These are phyloP conservation scores for Osmoderma eremita DNA, from an alignment of 2,888 invertebrate genomes.

Conservation along the genomic window DNA sequence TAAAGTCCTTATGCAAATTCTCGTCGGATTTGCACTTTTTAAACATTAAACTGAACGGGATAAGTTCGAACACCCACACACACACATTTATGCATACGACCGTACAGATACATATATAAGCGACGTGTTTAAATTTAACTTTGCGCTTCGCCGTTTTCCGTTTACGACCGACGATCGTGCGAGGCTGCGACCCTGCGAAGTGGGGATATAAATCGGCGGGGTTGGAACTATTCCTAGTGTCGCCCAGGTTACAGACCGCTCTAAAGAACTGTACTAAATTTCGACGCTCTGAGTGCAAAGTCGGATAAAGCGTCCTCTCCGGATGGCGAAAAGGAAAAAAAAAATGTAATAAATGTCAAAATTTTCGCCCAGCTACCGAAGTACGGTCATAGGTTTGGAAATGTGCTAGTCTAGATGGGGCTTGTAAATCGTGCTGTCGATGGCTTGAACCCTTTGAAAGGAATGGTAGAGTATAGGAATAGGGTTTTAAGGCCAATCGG, in stretches of 20 bases:
- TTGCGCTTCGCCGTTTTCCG: constrained; percentile 6
- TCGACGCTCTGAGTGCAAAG: not conserved
- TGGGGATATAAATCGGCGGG: too few relatives aligned
- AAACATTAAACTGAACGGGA: too few relatives aligned
- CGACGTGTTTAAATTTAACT: constrained; percentile 6
- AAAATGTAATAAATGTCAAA: constrained; percentile 3
- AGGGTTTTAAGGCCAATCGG: too few relatives aligned
- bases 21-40: too few relatives aligned
- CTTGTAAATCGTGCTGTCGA: not conserved
- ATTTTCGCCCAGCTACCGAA: not conserved
- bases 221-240: too few relatives aligned
- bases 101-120: not conserved
- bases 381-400: too few relatives aligned
- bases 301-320: constrained; percentile 1
- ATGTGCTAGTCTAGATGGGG: not conserved
- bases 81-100: too few relatives aligned
- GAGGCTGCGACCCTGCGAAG: not conserved
- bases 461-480: too few relatives aligned
- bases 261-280: not conserved
- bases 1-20: too few relatives aligned
- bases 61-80: too few relatives aligned
- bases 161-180: not conserved
- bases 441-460: too few relatives aligned
- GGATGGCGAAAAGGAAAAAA: not conserved
- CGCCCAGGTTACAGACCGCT: not conserved